These are phyloP conservation scores for Macrochelys suwanniensis DNA, from an alignment of 2,797 vertebrate species.

Conservation along the genomic window DNA sequence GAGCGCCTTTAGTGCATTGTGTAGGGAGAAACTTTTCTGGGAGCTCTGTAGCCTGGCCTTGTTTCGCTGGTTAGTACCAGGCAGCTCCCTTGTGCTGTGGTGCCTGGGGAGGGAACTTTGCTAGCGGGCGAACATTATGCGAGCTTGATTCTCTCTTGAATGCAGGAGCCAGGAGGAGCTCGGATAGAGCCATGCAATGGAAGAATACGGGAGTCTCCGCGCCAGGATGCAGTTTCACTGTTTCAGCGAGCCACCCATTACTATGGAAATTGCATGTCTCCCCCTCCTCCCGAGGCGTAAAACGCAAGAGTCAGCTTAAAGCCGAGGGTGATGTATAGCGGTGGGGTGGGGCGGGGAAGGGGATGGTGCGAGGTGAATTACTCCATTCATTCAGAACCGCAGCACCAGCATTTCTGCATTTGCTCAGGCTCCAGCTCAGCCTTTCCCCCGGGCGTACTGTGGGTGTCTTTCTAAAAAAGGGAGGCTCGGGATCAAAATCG, in stretches of 20 bases:
- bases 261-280: constrained; percentile 62
- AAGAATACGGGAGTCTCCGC: constrained; percentile 29
- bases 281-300: not conserved
- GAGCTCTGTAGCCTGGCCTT: not conserved
- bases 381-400: constrained; percentile 7
- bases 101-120: accelerated
- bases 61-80: accelerated
- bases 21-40: accelerated
- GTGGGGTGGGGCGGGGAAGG: not conserved
- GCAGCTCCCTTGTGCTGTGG: accelerated
- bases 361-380: not conserved
- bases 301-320: constrained; percentile 45
- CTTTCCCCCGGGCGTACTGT: not conserved
- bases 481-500: not conserved
- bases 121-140: not conserved
- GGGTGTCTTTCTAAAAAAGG: not conserved
- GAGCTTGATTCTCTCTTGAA: not conserved
- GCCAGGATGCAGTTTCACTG: constrained; percentile 3
- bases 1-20: not conserved
- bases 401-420: not conserved
- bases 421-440: constrained; percentile 8
- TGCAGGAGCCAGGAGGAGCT: not conserved
- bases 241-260: constrained; percentile 55
- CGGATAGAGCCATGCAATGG: accelerated
- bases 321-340: not conserved